These are phyloP conservation scores for Amphiprion clarkii DNA, from an alignment of 2,797 vertebrate genomes.

Conservation along the genomic window DNA sequence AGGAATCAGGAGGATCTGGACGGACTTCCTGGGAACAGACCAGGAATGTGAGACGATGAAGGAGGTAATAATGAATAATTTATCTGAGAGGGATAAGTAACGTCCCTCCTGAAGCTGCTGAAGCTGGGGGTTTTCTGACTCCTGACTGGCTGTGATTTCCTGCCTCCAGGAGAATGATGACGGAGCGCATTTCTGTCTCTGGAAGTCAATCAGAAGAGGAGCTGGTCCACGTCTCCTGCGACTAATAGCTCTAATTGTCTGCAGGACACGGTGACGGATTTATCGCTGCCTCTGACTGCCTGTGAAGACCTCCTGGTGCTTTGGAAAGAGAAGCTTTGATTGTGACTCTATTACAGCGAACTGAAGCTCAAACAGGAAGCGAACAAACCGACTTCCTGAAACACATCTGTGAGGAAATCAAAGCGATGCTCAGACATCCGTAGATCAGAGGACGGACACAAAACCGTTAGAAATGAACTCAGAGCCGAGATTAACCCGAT, in stretches of 20 bases:
- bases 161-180: constrained; percentile 41
- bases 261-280: constrained; percentile 22
- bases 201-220: constrained; percentile 55
- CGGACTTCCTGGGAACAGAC: too few relatives aligned
- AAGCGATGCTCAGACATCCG: not conserved
- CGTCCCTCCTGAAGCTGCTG: too few relatives aligned
- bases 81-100: too few relatives aligned
- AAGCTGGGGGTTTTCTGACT: not conserved
- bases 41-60: too few relatives aligned
- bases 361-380: not conserved
- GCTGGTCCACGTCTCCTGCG: constrained; percentile 35
- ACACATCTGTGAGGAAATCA: constrained; percentile 4
- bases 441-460: too few relatives aligned
- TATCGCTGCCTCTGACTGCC: constrained; percentile 11
- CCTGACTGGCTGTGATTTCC: constrained; percentile 36
- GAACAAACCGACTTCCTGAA: constrained; percentile 28
- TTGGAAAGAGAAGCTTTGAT: constrained; percentile 1
- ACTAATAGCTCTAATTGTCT: constrained; percentile 53
- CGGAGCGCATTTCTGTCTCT: constrained; percentile 33
- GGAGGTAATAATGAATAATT: too few relatives aligned
- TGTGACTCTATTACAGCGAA: not conserved
- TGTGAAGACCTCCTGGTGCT: constrained; percentile 20
- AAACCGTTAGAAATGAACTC: too few relatives aligned
- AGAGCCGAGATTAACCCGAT: too few relatives aligned
- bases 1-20: too few relatives aligned